Conservation (phyloP, 2,888 invertebrate genomes). For the Fissipunctia ypsillon region DNA sequence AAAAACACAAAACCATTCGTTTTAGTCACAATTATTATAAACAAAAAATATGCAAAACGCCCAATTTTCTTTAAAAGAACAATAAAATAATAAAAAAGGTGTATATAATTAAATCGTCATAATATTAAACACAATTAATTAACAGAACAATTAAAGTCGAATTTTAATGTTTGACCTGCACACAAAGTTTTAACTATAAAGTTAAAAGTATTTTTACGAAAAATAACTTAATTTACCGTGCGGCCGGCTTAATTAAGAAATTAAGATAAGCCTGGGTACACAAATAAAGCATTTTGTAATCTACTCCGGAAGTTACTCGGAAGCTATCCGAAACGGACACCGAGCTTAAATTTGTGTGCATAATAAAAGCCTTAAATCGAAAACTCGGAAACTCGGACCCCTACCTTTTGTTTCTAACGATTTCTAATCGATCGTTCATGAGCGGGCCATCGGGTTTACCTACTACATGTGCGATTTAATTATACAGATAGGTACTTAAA, state of each 20-base stretch:
- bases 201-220: conserved; percentile 67
- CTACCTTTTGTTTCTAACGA: conserved; percentile 66
- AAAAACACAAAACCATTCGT: conserved; percentile 41
- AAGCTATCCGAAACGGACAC: conserved; percentile 82
- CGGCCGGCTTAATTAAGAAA: conserved; percentile 86
- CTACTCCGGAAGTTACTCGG: conserved; percentile 86
- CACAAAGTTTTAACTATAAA: conserved; percentile 58
- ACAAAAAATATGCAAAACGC: conserved; percentile 62
- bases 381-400: conserved; percentile 66
- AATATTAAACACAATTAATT: conserved; percentile 63
- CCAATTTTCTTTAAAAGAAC: conserved; percentile 48
- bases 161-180: conserved; percentile 55
- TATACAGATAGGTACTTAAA: not conserved
- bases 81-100: conserved; percentile 48
- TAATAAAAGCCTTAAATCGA: conserved; percentile 79
- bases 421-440: conserved; percentile 40
- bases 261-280: conserved; percentile 84
- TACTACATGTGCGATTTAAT: conserved; percentile 1
- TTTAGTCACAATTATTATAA: conserved; percentile 63
- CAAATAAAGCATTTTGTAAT: conserved; percentile 85
- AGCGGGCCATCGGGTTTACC: not conserved
- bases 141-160: conserved; percentile 67
- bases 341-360: conserved; percentile 80
- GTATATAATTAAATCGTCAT: conserved; percentile 55
- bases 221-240: conserved; percentile 73